Evolutionary conservation across 2,113 vertebrate genomes (phyloP).

Genomic region (Misgurnus mizolepis): DNA sequence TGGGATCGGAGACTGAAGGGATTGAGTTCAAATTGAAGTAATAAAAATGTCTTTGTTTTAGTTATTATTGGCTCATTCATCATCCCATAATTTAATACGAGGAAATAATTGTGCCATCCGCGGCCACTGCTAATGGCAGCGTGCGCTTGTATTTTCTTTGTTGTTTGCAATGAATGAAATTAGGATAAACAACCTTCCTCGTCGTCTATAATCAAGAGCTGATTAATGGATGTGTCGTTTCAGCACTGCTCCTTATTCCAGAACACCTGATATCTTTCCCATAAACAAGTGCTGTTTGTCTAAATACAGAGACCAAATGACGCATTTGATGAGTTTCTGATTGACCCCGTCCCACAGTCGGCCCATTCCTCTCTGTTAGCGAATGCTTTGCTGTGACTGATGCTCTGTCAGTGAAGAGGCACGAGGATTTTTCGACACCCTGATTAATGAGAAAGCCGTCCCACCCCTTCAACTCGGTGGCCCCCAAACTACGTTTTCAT

Average conservation of each 20-base stretch:
- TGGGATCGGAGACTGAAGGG: slow-evolving; percentile 9
- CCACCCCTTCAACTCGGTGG: slow-evolving; percentile 42
- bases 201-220: slow-evolving; percentile 98
- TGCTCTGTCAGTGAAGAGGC: slow-evolving; percentile 86
- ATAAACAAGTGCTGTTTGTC: slow-evolving; percentile 99
- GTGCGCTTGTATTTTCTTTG: slow-evolving; percentile 92
- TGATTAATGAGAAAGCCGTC: slow-evolving; percentile 94
- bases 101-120: slow-evolving; percentile 85
- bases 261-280: slow-evolving; percentile 99
- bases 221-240: slow-evolving; percentile 96
- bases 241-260: slow-evolving; percentile 92
- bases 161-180: slow-evolving; percentile 99
- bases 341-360: slow-evolving; percentile 92
- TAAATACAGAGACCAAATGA: slow-evolving; percentile 99
- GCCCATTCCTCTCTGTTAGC: slow-evolving; percentile 84
- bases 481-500: slow-evolving; percentile 82
- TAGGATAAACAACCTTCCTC: slow-evolving; percentile 97
- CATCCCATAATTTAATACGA: slow-evolving; percentile 89
- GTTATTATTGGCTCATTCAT: slow-evolving; percentile 89
- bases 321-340: slow-evolving; percentile 99
- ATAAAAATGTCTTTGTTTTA: slow-evolving; percentile 87
- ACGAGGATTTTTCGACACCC: slow-evolving; percentile 92
- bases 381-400: slow-evolving; percentile 84
- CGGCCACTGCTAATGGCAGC: slow-evolving; percentile 80
- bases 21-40: slow-evolving; percentile 70